Conservation (phyloP, 30 jellyfish, hydroid and myxozoan species). For the Aurelia aurita region DNA sequence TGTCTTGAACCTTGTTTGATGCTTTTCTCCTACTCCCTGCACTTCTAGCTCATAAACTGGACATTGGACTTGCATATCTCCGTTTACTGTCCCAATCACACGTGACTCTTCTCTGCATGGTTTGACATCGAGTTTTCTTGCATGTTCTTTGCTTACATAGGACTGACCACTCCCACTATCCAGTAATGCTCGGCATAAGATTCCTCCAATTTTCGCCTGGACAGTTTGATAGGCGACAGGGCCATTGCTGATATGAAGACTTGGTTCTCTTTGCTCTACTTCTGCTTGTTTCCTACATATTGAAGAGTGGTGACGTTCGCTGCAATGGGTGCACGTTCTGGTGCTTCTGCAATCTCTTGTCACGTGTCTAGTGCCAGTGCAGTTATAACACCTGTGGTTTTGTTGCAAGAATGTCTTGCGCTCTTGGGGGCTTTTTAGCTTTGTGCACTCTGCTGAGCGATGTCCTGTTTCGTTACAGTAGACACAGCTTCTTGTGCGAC, state of each 20-base stretch:
- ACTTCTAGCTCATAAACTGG: conserved; percentile 50
- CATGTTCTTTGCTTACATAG: conserved; percentile 40
- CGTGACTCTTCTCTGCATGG: conserved; percentile 26
- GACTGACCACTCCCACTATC: conserved; percentile 53
- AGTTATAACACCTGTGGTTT: conserved; percentile 13
- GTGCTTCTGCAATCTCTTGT: conserved; percentile 36
- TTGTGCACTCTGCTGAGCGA: too few species aligned
- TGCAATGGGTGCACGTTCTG: conserved; percentile 17
- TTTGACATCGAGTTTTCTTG: conserved; percentile 25
- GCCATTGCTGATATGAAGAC: neutral
- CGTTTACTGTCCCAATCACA: conserved; percentile 50
- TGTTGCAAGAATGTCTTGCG: too few species aligned
- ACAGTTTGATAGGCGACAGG: too few species aligned
- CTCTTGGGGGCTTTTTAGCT: too few species aligned
- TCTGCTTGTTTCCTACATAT: conserved; percentile 6
- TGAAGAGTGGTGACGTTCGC: conserved; percentile 21
- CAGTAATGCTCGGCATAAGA: conserved; percentile 17
- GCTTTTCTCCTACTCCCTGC: conserved; percentile 34
- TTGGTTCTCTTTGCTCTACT: conserved; percentile 3
- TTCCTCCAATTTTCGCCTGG: neutral
- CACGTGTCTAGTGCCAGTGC: conserved; percentile 41
- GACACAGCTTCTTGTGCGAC: conserved; percentile 22
- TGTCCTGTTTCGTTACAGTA: conserved; percentile 21
- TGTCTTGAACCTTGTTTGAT: conserved; percentile 15
- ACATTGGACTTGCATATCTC: conserved; percentile 26